Evolutionary conservation across 2,797 vertebrate species (phyloP).

Genomic region (Anas acuta): DNA sequence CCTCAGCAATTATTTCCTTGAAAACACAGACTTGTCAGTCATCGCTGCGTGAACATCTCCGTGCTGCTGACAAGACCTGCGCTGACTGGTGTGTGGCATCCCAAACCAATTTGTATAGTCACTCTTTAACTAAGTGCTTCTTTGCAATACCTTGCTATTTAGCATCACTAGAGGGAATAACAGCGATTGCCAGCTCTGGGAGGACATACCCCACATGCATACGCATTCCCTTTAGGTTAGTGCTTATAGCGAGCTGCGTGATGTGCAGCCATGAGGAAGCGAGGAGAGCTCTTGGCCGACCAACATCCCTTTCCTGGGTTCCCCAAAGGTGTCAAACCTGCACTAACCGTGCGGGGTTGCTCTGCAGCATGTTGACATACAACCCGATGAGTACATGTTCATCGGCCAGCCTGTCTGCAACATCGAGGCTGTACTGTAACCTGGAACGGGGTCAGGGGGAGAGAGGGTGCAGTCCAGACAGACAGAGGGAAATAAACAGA

Average conservation of each 20-base stretch:
- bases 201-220: background rate
- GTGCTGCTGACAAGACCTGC: background rate
- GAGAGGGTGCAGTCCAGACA: constrained; percentile 75
- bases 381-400: constrained; percentile 98
- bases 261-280: background rate
- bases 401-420: constrained; percentile 98
- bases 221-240: background rate
- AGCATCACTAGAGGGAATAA: background rate
- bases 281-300: background rate
- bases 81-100: background rate
- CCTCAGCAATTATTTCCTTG: background rate
- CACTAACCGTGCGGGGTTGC: constrained; percentile 95
- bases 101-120: background rate
- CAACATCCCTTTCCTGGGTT: constrained; percentile 29
- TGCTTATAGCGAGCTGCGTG: constrained; percentile 5
- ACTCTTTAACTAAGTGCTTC: background rate
- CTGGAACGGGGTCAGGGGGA: constrained; percentile 82
- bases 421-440: constrained; percentile 96
- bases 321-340: constrained; percentile 78
- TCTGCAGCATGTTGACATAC: constrained; percentile 97
- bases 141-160: background rate
- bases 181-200: background rate
- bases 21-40: background rate
- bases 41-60: background rate
- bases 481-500: constrained; percentile 73